phyloP scores from a whole-genome alignment of 2,888 invertebrate species.

The Meteorus cinctellus region DNA sequence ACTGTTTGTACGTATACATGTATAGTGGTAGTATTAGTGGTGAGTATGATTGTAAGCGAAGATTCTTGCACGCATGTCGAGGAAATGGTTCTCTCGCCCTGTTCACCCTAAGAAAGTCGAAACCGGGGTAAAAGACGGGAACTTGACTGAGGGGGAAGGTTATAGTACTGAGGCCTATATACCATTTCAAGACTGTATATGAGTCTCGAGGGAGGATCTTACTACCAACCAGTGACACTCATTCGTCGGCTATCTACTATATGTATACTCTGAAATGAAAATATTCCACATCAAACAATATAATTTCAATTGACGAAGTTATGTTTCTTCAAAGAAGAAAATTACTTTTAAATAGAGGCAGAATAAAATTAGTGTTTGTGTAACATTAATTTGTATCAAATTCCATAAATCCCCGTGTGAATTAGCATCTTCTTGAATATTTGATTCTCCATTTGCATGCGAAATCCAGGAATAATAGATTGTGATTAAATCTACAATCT shows the following conservation, averaged over 20 bases:
- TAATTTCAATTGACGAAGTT: neutral
- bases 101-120: slow-evolving; percentile 47
- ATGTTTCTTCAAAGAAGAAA: no score
- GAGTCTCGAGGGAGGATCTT: slow-evolving; percentile 55
- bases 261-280: neutral
- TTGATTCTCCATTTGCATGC: no score
- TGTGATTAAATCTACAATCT: no score
- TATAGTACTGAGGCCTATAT: slow-evolving; percentile 41
- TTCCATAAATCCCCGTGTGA: no score
- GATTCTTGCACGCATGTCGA: slow-evolving; percentile 37
- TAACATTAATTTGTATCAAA: no score
- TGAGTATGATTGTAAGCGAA: slow-evolving; percentile 47
- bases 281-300: slow-evolving; percentile 14
- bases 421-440: no score
- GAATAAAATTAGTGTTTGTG: no score
- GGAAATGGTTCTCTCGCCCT: slow-evolving; percentile 39
- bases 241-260: slow-evolving; percentile 49
- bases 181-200: slow-evolving; percentile 50
- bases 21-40: slow-evolving; percentile 41
- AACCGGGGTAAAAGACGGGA: slow-evolving; percentile 46
- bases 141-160: slow-evolving; percentile 38
- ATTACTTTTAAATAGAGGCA: no score
- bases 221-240: slow-evolving; percentile 56
- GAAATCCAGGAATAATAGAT: no score
- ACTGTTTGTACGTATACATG: slow-evolving; percentile 1